These are phyloP conservation scores for Probaryconus sp. DNA, from an alignment of 1,140 invertebrate genomes.

Conservation along the genomic window DNA sequence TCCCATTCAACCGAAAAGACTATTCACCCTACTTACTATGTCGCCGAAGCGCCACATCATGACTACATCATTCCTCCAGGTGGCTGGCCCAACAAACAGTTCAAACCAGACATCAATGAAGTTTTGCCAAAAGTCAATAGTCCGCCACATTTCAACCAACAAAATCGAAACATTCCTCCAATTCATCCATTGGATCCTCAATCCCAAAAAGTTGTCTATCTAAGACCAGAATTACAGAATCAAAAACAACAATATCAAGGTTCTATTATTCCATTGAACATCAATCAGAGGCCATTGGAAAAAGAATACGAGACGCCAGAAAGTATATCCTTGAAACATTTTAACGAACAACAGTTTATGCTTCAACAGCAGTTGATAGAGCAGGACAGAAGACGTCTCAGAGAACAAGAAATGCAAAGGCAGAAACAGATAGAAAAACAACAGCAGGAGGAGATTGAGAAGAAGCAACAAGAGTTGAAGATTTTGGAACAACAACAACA, in stretches of 20 bases:
- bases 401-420: slow-evolving; percentile 68
- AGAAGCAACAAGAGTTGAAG: slow-evolving; percentile 66
- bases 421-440: slow-evolving; percentile 69
- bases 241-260: slow-evolving; percentile 66
- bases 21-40: slow-evolving; percentile 66
- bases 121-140: slow-evolving; percentile 68
- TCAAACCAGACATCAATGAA: slow-evolving; percentile 73
- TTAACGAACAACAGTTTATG: slow-evolving; percentile 74
- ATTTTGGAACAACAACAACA: slow-evolving; percentile 63
- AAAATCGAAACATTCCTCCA: slow-evolving; percentile 24
- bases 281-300: slow-evolving; percentile 63
- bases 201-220: slow-evolving; percentile 58
- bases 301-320: slow-evolving; percentile 73
- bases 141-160: slow-evolving; percentile 67
- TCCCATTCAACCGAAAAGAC: slow-evolving; percentile 40
- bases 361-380: slow-evolving; percentile 73
- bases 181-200: slow-evolving; percentile 29
- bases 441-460: slow-evolving; percentile 68
- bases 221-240: slow-evolving; percentile 61
- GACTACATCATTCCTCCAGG: slow-evolving; percentile 54
- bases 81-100: slow-evolving; percentile 63
- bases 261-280: slow-evolving; percentile 66
- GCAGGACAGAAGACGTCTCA: slow-evolving; percentile 68
- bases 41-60: slow-evolving; percentile 67
- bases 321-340: slow-evolving; percentile 74